A percentile compares a stretch with the other conserved stretches of the same genome.
phyloP scores from a whole-genome alignment of 2,113 vertebrate species.

The Amblyopsis rosae region DNA sequence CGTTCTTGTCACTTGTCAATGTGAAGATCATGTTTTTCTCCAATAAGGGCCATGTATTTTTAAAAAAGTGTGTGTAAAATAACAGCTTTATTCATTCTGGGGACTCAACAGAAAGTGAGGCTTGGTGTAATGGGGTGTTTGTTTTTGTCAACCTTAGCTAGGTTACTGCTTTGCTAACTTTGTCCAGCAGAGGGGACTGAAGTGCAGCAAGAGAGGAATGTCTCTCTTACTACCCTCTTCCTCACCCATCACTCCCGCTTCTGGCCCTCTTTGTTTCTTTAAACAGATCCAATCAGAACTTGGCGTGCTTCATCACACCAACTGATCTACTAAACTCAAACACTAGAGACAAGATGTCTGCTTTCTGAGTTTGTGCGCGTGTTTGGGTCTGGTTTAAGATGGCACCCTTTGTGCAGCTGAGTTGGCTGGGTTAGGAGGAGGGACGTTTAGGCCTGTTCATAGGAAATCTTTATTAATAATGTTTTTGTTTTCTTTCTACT shows the following conservation, averaged over 20 bases:
- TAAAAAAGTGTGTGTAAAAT: conserved; percentile 73
- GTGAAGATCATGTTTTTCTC: conserved; percentile 78
- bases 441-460: conserved; percentile 19
- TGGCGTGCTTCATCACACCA: conserved; percentile 63
- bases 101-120: conserved; percentile 47
- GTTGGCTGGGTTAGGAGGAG: conserved; percentile 19
- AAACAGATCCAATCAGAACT: conserved; percentile 72
- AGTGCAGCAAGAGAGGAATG: conserved; percentile 60
- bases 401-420: conserved; percentile 7
- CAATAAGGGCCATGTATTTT: conserved; percentile 82
- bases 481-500: conserved; percentile 36
- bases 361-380: conserved; percentile 31
- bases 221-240: conserved; percentile 20
- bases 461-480: conserved; percentile 42
- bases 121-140: conserved; percentile 38
- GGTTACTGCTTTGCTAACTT: conserved; percentile 43
- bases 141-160: conserved; percentile 51
- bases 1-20: conserved; percentile 78
- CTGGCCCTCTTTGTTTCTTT: conserved; percentile 55
- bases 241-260: conserved; percentile 25
- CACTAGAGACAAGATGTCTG: conserved; percentile 45
- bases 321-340: conserved; percentile 50
- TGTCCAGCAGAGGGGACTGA: conserved; percentile 66
- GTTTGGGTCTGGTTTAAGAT: conserved; percentile 8
- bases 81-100: conserved; percentile 74